Evolutionary conservation across 2,113 vertebrate genomes (phyloP), one percentile per base, ranked within the genome.

Genomic region (Trematomus loennbergii): DNA sequence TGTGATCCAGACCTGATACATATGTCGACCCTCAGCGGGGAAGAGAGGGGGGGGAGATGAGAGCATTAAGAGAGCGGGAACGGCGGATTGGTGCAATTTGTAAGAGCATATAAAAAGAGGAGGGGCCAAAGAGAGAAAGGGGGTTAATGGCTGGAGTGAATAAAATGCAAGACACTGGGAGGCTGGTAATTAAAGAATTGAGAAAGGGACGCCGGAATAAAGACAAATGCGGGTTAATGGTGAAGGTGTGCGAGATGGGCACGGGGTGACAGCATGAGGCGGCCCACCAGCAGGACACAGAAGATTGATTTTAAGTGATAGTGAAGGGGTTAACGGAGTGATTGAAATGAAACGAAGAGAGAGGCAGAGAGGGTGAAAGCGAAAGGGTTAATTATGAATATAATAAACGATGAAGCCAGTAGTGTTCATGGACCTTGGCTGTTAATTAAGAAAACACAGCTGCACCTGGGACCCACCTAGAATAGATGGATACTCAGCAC

Each of bases 181-280:
- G 59, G 74, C 25, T 36, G 61, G 68, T 75, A 72, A 87, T 91
- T 80, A 85, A 83, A 88, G 87, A 75, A 86, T 66, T 78, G 87
- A 43, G 57, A 77, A 87, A 50, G 69, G 82, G 85, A 84, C 46
- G 20, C 80, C 70, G 76, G 88, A 90, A 89, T 91, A 91, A 85
- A 91, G 90, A 89, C 87, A 91, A 74, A 92, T 91, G 83, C 59
- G 72, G 61, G 89, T 91, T 92, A 90, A 91, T 90, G 82, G 84
- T 50, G 62, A 78, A 50, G 0, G 43, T 79, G 75, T 69, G 48
- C 55, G 75, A 65, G 58, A 62, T 9, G 60, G 64, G 63, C 75
- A 83, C 46, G 55, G 59, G 89, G 87, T 86, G 77, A 79, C 81
- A 59, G 78, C 71, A 66, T 72, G 66, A 84, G 48, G 75, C 68